phyloP scores from a whole-genome alignment of 1,140 invertebrate genomes.

The Acromyrmex heyeri region DNA sequence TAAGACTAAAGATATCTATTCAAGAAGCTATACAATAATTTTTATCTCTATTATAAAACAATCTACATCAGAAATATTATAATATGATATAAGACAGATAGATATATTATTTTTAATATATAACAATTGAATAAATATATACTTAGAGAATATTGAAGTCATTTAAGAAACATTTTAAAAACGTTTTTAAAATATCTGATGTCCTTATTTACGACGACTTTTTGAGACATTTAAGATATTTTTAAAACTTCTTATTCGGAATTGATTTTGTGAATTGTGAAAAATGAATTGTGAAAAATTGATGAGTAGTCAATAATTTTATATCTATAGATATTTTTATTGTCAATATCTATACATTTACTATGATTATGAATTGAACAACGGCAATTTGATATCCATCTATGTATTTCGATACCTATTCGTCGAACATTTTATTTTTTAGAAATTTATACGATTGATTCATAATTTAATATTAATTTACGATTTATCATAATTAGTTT shows the following conservation, averaged over 20 bases:
- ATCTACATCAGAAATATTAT: neutral
- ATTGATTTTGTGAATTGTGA: neutral
- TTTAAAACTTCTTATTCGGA: neutral
- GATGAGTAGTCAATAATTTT: neutral
- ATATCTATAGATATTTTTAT: neutral
- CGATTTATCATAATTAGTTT: neutral
- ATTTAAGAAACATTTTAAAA: neutral
- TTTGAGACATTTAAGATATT: too few species aligned
- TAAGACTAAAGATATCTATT: neutral
- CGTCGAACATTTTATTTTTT: neutral
- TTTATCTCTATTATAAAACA: neutral
- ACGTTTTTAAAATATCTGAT: neutral
- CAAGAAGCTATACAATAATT: neutral
- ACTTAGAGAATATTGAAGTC: neutral
- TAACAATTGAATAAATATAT: neutral
- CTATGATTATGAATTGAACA: neutral
- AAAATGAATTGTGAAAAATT: neutral
- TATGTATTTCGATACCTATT: neutral
- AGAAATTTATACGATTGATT: conserved; percentile 17
- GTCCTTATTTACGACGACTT: neutral
- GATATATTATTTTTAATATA: neutral
- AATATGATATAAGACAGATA: neutral
- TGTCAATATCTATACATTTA: too few species aligned
- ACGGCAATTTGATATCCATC: neutral
- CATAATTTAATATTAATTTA: conserved; percentile 23